Conservation (phyloP, 2,888 invertebrate genomes). For the Achlya flavicornis region DNA sequence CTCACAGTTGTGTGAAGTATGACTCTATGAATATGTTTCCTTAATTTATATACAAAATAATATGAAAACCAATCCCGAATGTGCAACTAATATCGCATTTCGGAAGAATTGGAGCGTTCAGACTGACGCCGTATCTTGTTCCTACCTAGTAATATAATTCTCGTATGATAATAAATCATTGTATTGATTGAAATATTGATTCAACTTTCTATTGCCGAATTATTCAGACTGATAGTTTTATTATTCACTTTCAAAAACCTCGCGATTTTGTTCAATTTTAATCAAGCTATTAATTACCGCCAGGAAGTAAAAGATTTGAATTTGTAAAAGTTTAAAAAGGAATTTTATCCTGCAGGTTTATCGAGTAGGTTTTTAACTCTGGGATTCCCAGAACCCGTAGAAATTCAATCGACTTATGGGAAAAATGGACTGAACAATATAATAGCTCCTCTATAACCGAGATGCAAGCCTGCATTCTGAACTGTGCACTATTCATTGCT, state of each 20-base stretch:
- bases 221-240: neutral
- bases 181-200: neutral
- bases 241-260: neutral
- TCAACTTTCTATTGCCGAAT: neutral
- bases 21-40: constrained; percentile 44
- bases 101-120: constrained; percentile 61
- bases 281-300: too few relatives aligned
- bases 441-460: constrained; percentile 27
- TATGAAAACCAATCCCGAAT: constrained; percentile 73
- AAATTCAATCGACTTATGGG: constrained; percentile 34
- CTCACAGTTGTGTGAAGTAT: constrained; percentile 46
- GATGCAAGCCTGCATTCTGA: constrained; percentile 31
- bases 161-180: neutral
- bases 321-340: neutral
- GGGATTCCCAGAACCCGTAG: neutral
- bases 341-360: constrained; percentile 12
- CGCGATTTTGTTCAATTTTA: too few relatives aligned
- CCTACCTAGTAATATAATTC: constrained; percentile 5
- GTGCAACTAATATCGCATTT: constrained; percentile 66
- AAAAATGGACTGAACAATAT: constrained; percentile 33
- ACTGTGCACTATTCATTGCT: constrained; percentile 20
- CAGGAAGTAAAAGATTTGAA: neutral
- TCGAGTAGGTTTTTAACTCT: constrained; percentile 5
- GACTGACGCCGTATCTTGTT: constrained; percentile 4
- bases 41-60: constrained; percentile 72